phyloP scores from a whole-genome alignment of 2,797 vertebrate genomes.

The Rhinophrynus dorsalis region DNA sequence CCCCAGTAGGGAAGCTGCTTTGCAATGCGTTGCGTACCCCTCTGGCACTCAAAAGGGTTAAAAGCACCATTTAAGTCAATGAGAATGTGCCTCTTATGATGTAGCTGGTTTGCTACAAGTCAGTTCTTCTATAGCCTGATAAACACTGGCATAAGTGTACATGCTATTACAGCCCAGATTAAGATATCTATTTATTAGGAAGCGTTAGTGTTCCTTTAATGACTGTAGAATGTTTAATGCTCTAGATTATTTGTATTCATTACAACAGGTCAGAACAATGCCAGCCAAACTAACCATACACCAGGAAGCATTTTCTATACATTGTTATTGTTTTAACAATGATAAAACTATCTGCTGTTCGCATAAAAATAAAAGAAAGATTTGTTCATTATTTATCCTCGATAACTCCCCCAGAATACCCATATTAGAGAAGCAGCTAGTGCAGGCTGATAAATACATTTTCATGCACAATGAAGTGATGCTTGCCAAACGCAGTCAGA shows the following conservation, averaged over 20 bases:
- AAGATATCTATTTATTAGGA: too few species aligned
- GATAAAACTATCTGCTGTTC: background rate
- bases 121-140: too few species aligned
- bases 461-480: conserved; percentile 30
- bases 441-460: conserved; percentile 26
- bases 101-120: too few species aligned
- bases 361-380: conserved; percentile 3
- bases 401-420: conserved; percentile 7
- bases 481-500: conserved; percentile 20
- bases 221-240: too few species aligned
- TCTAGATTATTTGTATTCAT: background rate
- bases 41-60: too few species aligned
- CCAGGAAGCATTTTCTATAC: background rate
- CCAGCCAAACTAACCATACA: background rate
- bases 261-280: background rate
- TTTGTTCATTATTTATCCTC: conserved; percentile 4
- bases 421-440: background rate
- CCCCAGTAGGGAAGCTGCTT: too few species aligned
- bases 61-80: too few species aligned
- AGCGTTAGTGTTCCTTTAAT: too few species aligned
- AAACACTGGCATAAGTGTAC: too few species aligned
- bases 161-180: too few species aligned
- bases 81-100: too few species aligned
- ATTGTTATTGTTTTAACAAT: background rate
- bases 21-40: too few species aligned